Evolutionary conservation across 2,113 vertebrate species (phyloP).

Genomic region (Ptyas mucosa): DNA sequence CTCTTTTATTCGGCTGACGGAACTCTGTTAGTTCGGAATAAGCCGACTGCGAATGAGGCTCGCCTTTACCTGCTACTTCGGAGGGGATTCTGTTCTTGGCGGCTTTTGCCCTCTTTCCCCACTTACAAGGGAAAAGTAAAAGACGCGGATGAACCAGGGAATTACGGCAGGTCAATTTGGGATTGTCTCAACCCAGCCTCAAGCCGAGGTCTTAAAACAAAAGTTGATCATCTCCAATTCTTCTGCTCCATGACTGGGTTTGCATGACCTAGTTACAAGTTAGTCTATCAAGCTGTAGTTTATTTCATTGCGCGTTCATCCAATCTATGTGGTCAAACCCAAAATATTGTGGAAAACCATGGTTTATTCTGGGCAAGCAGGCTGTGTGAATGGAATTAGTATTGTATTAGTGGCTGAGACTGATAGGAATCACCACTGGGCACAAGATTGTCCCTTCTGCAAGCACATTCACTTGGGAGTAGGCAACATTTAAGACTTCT

Average conservation of each 20-base stretch:
- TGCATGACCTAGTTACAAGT: not conserved
- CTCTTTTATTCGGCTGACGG: not conserved
- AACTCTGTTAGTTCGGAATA: not conserved
- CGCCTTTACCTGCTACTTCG: not conserved
- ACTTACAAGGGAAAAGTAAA: not conserved
- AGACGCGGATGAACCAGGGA: not conserved
- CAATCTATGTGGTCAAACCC: not conserved
- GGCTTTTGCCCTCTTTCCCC: not conserved
- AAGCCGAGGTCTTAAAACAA: not conserved
- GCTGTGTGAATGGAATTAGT: not conserved
- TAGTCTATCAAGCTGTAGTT: not conserved
- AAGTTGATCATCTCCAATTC: not conserved
- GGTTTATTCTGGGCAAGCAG: not conserved
- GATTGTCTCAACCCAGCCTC: not conserved
- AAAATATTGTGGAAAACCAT: not conserved
- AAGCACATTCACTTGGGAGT: not conserved
- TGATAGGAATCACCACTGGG: not conserved
- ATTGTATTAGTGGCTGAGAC: not conserved
- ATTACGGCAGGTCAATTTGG: not conserved
- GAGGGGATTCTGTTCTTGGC: not conserved
- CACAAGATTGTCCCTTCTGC: not conserved
- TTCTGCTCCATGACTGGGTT: not conserved
- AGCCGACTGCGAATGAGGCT: not conserved
- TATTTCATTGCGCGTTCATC: not conserved
- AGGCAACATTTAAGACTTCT: not conserved